Evolutionary conservation across 2,797 vertebrate species (phyloP).

Genomic region (Emydoidea blandingii): DNA sequence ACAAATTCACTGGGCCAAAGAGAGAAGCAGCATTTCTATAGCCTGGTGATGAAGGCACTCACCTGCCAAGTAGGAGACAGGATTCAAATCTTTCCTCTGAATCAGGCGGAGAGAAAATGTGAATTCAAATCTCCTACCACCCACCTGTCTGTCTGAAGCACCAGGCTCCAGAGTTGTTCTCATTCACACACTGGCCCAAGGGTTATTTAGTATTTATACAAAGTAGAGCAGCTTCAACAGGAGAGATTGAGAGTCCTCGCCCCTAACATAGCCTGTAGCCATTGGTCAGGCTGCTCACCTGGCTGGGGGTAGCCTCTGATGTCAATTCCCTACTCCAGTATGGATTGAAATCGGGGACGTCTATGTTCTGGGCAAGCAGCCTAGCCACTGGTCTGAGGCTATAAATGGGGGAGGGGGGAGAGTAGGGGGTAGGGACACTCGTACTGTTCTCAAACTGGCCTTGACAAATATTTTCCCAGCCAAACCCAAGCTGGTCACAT

Average conservation of each 20-base stretch:
- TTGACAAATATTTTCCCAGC: neutral
- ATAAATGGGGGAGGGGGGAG: neutral
- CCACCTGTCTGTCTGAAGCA: neutral
- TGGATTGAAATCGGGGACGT: neutral
- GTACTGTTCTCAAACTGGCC: neutral
- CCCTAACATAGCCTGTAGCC: neutral
- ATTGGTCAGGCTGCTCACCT: neutral
- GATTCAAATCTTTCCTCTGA: neutral
- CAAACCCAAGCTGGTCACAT: neutral
- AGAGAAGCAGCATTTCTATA: neutral
- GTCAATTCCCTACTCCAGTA: neutral
- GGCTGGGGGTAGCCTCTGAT: fast-evolving
- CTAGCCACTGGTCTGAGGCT: neutral
- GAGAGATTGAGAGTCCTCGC: neutral
- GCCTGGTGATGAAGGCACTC: neutral
- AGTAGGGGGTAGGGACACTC: too few species aligned
- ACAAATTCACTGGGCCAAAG: neutral
- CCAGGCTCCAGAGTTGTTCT: neutral
- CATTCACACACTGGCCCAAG: neutral
- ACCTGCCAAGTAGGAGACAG: neutral
- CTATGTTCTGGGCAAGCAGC: neutral
- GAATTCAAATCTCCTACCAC: neutral
- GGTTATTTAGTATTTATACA: neutral
- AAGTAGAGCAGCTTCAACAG: neutral
- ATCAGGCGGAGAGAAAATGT: neutral